Evolutionary conservation across 92 coral and sea anemone genomes (phyloP).

Genomic region (Zoanthus solanderi): DNA sequence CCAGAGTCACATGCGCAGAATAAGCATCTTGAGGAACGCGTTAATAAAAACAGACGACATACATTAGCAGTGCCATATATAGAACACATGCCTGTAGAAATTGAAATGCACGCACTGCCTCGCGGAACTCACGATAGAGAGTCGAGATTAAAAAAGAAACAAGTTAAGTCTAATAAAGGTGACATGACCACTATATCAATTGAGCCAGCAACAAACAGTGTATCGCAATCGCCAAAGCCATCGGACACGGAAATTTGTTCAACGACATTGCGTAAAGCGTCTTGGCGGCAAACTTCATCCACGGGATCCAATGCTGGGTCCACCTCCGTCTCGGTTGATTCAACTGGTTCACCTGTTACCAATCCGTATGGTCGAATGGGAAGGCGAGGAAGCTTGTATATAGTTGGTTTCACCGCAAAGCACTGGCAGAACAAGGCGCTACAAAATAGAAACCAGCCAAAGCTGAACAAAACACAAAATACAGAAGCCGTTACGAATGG

Average conservation of each 20-base stretch:
- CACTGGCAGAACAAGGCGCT: slow-evolving; percentile 97
- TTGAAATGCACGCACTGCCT: slow-evolving; percentile 17
- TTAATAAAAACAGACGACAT: neutral
- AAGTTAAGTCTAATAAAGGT: neutral
- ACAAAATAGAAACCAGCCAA: slow-evolving; percentile 58
- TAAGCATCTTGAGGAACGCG: neutral
- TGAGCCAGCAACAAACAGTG: neutral
- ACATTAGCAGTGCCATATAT: slow-evolving; percentile 28
- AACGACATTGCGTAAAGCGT: slow-evolving; percentile 6
- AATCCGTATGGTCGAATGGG: slow-evolving; percentile 89
- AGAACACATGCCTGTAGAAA: slow-evolving; percentile 9
- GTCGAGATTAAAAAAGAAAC: neutral
- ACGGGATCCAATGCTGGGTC: slow-evolving; percentile 53
- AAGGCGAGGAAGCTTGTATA: slow-evolving; percentile 93
- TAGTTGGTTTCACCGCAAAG: slow-evolving; percentile 95
- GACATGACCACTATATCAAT: neutral
- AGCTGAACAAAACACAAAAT: slow-evolving; percentile 56
- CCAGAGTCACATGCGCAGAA: neutral
- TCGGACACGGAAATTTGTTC: neutral
- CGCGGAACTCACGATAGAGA: neutral
- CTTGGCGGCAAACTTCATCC: slow-evolving; percentile 28
- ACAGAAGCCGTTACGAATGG: slow-evolving; percentile 7
- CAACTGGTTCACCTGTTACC: slow-evolving; percentile 72
- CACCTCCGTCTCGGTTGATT: slow-evolving; percentile 73
- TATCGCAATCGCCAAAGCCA: neutral